Percentiles rank a stretch among this genome's conserved stretches.
Conservation (phyloP, 2,113 vertebrate genomes). For the Anolis carolinensis region DNA sequence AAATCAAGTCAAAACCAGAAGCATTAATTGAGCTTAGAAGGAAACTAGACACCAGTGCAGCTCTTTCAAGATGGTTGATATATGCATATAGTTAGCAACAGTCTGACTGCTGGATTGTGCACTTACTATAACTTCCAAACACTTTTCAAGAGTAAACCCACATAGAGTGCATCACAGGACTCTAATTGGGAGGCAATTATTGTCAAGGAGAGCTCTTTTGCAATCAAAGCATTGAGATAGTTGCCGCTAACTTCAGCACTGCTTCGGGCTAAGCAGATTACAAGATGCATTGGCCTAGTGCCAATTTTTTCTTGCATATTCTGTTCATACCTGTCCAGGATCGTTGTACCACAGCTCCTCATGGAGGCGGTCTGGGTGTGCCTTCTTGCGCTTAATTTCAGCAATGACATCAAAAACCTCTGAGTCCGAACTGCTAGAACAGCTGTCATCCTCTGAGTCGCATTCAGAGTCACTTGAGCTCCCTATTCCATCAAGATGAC, state of each 20-base stretch:
- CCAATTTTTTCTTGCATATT: not conserved
- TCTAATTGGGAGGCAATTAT: no score
- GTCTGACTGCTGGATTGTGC: no score
- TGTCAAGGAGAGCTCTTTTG: no score
- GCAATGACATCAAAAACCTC: constrained; percentile 97
- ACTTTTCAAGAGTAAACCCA: no score
- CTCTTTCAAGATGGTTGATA: no score
- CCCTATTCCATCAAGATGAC: constrained; percentile 63
- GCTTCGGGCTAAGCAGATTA: not conserved
- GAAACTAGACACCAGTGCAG: no score
- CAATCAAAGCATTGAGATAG: not conserved
- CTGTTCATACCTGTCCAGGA: constrained; percentile 86
- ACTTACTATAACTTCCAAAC: no score
- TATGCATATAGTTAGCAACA: no score
- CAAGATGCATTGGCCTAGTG: not conserved
- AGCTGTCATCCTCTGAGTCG: constrained; percentile 89
- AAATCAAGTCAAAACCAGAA: no score
- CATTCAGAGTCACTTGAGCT: constrained; percentile 94
- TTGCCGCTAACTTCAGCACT: not conserved
- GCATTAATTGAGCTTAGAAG: no score
- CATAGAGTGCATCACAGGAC: no score
- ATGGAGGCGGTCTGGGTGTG: constrained; percentile 95
- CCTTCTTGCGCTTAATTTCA: constrained; percentile 97
- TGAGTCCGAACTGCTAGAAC: constrained; percentile 92
- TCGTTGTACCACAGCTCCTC: constrained; percentile 99